Evolutionary conservation across 2,888 invertebrate species (phyloP).

Genomic region (Idaea aversata): DNA sequence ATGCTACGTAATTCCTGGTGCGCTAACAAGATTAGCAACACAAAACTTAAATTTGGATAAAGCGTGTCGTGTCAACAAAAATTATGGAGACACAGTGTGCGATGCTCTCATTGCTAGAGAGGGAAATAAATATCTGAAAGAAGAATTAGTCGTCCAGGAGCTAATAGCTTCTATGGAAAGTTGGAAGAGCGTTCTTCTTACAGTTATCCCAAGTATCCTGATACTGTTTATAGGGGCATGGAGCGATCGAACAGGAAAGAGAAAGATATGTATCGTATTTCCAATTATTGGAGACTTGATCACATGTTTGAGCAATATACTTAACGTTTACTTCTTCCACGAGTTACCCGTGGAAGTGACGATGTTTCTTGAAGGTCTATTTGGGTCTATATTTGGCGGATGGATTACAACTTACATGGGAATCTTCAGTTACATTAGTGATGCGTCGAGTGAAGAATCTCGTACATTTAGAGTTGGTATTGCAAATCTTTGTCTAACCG

Average conservation of each 20-base stretch:
- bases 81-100: constrained; percentile 85
- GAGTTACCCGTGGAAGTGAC: constrained; percentile 76
- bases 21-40: constrained; percentile 85
- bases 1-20: constrained; percentile 82
- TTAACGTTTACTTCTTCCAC: constrained; percentile 77
- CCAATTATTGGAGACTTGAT: constrained; percentile 78
- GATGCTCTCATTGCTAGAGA: constrained; percentile 85
- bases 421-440: constrained; percentile 81
- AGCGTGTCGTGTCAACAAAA: constrained; percentile 89
- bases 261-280: constrained; percentile 79
- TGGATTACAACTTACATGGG: constrained; percentile 80
- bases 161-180: constrained; percentile 77
- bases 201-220: constrained; percentile 75
- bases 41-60: constrained; percentile 92
- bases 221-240: constrained; percentile 81
- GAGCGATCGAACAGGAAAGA: constrained; percentile 79
- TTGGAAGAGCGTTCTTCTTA: constrained; percentile 77
- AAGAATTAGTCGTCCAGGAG: constrained; percentile 82
- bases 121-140: constrained; percentile 81
- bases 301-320: constrained; percentile 68
- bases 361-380: constrained; percentile 74
- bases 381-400: constrained; percentile 76
- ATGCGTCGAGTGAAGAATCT: constrained; percentile 75
- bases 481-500: constrained; percentile 66
- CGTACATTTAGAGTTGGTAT: constrained; percentile 82